Conservation (phyloP, 2,797 vertebrate genomes). For the Oryzias sinensis region DNA sequence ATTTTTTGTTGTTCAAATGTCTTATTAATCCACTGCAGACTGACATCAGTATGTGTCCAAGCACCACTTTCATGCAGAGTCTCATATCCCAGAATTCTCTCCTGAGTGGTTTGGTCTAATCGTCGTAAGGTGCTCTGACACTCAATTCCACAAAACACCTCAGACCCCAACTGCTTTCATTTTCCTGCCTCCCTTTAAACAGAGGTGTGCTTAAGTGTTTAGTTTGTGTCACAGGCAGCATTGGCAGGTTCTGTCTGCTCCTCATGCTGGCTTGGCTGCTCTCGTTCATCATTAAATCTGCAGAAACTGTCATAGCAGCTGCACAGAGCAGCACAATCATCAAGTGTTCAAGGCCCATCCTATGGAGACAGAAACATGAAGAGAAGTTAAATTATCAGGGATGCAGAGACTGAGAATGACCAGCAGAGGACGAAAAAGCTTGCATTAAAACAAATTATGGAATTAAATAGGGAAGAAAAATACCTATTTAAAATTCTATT, state of each 20-base stretch:
- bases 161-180: not conserved
- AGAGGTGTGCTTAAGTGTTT: conserved; percentile 68
- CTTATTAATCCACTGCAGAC: conserved; percentile 56
- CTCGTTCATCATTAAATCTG: conserved; percentile 37
- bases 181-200: conserved; percentile 42
- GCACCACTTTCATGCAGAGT: conserved; percentile 88
- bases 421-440: conserved; percentile 54
- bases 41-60: conserved; percentile 82
- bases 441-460: not conserved
- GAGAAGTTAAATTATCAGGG: not conserved
- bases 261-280: conserved; percentile 68
- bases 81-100: conserved; percentile 87
- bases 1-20: not conserved
- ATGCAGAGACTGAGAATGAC: not conserved
- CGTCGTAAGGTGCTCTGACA: conserved; percentile 78
- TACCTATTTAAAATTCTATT: not conserved
- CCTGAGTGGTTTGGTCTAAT: conserved; percentile 76
- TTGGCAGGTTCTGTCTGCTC: conserved; percentile 79
- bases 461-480: not conserved
- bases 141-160: conserved; percentile 82
- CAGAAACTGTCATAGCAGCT: conserved; percentile 54
- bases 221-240: conserved; percentile 77
- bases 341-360: conserved; percentile 72
- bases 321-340: conserved; percentile 74
- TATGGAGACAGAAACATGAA: conserved; percentile 40